A percentile compares a stretch with the other conserved stretches of the same genome.
These are phyloP conservation scores for Formica aserva DNA, from an alignment of 2,888 invertebrate genomes.

Conservation along the genomic window DNA sequence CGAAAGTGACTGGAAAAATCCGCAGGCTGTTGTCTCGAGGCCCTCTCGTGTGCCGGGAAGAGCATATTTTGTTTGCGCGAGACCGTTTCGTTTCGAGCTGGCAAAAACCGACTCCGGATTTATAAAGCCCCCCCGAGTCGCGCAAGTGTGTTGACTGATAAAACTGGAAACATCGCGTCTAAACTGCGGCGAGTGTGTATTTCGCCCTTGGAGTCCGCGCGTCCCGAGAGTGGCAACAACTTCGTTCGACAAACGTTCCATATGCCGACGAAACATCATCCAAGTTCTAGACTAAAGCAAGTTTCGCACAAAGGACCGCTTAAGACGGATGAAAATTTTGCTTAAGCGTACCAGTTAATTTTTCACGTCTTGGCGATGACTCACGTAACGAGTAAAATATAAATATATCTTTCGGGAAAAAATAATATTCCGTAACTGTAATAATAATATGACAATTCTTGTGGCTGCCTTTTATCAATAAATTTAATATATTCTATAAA, in stretches of 20 bases:
- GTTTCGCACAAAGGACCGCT: conserved; percentile 22
- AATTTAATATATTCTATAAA: no score
- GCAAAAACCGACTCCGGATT: conserved; percentile 76
- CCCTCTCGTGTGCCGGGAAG: conserved; percentile 44
- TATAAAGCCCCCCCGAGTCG: conserved; percentile 74
- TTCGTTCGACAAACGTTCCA: conserved; percentile 59
- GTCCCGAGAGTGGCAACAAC: conserved; percentile 67
- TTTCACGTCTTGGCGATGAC: neutral
- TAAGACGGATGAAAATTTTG: conserved; percentile 11
- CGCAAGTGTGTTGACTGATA: conserved; percentile 80
- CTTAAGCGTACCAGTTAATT: conserved; percentile 12
- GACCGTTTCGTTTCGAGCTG: conserved; percentile 63
- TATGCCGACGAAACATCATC: conserved; percentile 65
- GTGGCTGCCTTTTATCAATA: neutral
- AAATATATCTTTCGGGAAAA: neutral
- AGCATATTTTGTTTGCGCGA: conserved; percentile 71
- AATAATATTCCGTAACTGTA: neutral
- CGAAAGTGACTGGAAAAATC: conserved; percentile 70
- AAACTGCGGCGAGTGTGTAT: conserved; percentile 67
- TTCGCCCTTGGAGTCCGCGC: conserved; percentile 64
- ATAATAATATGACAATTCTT: neutral
- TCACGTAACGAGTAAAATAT: neutral
- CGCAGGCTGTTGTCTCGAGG: conserved; percentile 68
- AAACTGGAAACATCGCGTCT: conserved; percentile 78
- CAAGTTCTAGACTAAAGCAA: conserved; percentile 58